phyloP scores from a whole-genome alignment of 2,113 vertebrate species.

The Oryzias melastigma region DNA sequence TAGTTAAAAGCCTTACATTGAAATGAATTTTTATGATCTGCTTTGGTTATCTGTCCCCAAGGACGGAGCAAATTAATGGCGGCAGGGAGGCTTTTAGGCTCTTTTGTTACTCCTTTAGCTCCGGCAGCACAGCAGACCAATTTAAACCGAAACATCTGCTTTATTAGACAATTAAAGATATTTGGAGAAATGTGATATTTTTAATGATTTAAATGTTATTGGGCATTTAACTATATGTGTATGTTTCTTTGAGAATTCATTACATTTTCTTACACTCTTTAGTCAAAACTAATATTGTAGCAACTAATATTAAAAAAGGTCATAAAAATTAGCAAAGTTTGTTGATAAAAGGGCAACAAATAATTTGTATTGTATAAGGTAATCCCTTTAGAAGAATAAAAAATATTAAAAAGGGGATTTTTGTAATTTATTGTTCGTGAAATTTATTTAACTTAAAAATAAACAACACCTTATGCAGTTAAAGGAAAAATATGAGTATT shows the following conservation, averaged over 20 bases:
- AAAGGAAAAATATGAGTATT: too few relatives aligned
- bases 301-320: too few relatives aligned
- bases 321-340: too few relatives aligned
- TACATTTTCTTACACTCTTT: too few relatives aligned
- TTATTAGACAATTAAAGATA: not conserved
- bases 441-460: not conserved
- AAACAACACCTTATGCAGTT: not conserved
- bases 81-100: constrained; percentile 22
- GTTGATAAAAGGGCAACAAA: too few relatives aligned
- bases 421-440: not conserved
- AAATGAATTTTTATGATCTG: constrained; percentile 39
- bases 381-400: not conserved
- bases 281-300: too few relatives aligned
- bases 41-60: constrained; percentile 33
- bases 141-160: not conserved
- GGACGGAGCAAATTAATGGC: constrained; percentile 17
- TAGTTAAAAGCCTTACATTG: constrained; percentile 18
- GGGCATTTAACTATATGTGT: not conserved
- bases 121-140: not conserved
- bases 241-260: not conserved
- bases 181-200: not conserved
- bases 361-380: too few relatives aligned
- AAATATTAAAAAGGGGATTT: not conserved
- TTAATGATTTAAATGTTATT: not conserved
- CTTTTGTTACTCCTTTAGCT: not conserved